phyloP scores from a whole-genome alignment of 1,140 invertebrate species.

The Rhopalosiphum padi region DNA sequence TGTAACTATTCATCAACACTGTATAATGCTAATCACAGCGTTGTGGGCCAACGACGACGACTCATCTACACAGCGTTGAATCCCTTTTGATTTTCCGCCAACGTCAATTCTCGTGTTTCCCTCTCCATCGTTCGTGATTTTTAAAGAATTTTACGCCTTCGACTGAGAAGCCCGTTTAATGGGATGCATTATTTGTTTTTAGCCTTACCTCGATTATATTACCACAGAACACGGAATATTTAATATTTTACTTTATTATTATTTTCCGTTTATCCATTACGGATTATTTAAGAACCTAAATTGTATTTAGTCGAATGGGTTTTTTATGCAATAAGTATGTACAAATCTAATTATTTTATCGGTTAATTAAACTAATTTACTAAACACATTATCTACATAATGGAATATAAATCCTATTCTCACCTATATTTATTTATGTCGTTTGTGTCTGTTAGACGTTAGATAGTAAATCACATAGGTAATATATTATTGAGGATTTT shows the following conservation, averaged over 20 bases:
- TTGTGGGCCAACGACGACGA: not conserved
- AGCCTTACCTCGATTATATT: not conserved
- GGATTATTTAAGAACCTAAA: not conserved
- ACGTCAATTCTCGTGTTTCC: not conserved
- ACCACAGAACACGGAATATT: not conserved
- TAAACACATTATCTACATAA: not conserved
- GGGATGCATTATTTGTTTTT: not conserved
- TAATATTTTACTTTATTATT: not conserved
- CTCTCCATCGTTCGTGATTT: not conserved
- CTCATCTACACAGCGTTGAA: not conserved
- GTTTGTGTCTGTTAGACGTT: not conserved
- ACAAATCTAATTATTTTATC: not conserved
- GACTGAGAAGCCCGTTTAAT: not conserved
- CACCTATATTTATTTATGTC: not conserved
- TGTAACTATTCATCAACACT: not conserved
- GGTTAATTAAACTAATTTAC: not conserved
- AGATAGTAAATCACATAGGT: not conserved
- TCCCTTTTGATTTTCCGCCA: not conserved
- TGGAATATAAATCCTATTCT: not conserved
- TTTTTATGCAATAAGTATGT: not conserved
- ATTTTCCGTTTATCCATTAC: too few species aligned
- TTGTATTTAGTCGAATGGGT: not conserved
- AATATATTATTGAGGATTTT: not conserved
- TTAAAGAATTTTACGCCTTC: not conserved
- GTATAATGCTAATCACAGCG: not conserved